Conservation (phyloP, 2,888 invertebrate species). For the Epiblema foenella region DNA sequence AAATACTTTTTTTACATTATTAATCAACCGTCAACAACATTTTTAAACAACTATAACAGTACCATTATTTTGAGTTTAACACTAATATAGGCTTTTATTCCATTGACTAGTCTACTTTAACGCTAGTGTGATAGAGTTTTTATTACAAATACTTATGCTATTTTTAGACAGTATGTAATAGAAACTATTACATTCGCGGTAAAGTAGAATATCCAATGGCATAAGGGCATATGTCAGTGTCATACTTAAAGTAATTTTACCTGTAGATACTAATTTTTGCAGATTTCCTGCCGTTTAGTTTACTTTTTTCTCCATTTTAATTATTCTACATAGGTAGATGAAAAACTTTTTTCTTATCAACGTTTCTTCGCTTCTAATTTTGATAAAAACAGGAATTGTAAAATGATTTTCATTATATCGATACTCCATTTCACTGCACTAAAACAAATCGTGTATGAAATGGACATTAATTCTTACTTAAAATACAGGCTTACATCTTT, state of each 20-base stretch:
- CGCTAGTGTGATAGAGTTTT: too few relatives aligned
- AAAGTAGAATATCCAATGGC: too few relatives aligned
- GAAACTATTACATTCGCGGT: too few relatives aligned
- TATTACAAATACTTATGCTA: too few relatives aligned
- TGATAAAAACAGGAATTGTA: slow-evolving; percentile 3
- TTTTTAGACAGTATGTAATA: too few relatives aligned
- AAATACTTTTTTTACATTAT: slow-evolving; percentile 72
- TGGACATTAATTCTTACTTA: slow-evolving; percentile 33
- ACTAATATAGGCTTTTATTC: too few relatives aligned
- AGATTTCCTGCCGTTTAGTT: slow-evolving; percentile 23
- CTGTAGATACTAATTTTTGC: slow-evolving; percentile 49
- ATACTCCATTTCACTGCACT: slow-evolving; percentile 33
- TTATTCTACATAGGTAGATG: slow-evolving; percentile 1
- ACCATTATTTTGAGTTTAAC: too few relatives aligned
- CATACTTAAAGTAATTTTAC: too few relatives aligned
- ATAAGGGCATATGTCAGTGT: too few relatives aligned
- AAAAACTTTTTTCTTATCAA: slow-evolving; percentile 9
- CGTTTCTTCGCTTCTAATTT: not conserved
- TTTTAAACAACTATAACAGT: slow-evolving; percentile 67
- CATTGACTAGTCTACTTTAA: too few relatives aligned
- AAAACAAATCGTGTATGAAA: slow-evolving; percentile 28
- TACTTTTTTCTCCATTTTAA: slow-evolving; percentile 5
- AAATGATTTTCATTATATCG: slow-evolving; percentile 24
- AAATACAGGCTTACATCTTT: slow-evolving; percentile 32
- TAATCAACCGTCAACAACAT: slow-evolving; percentile 77